These are phyloP conservation scores for Halyomorpha halys DNA, from an alignment of 1,140 invertebrate species.

Conservation along the genomic window DNA sequence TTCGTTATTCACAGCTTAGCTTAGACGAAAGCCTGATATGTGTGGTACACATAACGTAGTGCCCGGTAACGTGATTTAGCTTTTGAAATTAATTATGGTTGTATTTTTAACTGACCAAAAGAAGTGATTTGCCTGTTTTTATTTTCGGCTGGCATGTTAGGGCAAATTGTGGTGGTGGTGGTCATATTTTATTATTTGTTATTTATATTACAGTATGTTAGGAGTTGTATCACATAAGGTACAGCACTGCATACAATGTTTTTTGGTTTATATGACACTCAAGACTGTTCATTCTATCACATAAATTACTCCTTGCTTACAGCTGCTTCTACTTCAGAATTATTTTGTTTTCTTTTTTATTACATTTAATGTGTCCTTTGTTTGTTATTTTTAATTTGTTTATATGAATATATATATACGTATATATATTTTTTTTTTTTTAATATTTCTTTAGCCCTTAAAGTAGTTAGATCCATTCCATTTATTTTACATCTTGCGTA, in stretches of 20 bases:
- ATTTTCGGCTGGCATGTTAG: conserved; percentile 18
- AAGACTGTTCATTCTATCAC: conserved; percentile 12
- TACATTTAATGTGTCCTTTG: neutral
- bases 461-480: conserved; percentile 7
- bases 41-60: conserved; percentile 23
- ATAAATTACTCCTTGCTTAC: conserved; percentile 5
- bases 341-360: neutral
- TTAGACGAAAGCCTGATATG: conserved; percentile 25
- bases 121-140: conserved; percentile 15
- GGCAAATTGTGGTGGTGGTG: conserved; percentile 14
- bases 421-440: neutral
- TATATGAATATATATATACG: neutral
- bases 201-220: no score
- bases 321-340: conserved; percentile 8
- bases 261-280: conserved; percentile 17
- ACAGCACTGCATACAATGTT: neutral
- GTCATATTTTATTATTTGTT: neutral
- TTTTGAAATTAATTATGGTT: conserved; percentile 11
- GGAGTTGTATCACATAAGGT: no score
- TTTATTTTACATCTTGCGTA: conserved; percentile 9
- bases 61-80: conserved; percentile 22
- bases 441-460: neutral
- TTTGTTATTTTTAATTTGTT: neutral
- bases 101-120: conserved; percentile 12
- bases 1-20: conserved; percentile 27